Evolutionary conservation across 2,888 invertebrate species (phyloP).

Genomic region (Nephrocerus scutellatus): DNA sequence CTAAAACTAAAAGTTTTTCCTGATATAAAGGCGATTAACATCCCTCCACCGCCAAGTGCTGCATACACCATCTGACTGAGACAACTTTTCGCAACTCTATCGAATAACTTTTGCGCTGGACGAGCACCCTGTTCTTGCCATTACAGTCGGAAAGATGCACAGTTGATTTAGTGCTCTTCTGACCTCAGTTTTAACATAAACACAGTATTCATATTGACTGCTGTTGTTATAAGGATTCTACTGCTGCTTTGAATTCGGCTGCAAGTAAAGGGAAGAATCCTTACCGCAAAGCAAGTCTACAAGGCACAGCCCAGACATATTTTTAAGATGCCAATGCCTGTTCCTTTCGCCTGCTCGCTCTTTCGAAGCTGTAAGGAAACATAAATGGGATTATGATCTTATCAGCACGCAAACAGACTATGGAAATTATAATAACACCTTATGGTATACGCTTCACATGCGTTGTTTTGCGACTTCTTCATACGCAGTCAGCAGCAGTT

Average conservation of each 20-base stretch:
- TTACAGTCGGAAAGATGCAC: too few relatives aligned
- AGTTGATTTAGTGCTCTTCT: constrained; percentile 48
- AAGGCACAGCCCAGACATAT: constrained; percentile 13
- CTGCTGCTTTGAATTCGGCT: constrained; percentile 11
- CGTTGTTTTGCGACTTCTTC: background rate
- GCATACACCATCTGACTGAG: too few relatives aligned
- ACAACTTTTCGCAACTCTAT: too few relatives aligned
- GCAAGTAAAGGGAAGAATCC: constrained; percentile 17
- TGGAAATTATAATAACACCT: constrained; percentile 42
- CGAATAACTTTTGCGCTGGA: too few relatives aligned
- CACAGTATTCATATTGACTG: constrained; percentile 29
- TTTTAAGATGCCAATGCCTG: background rate
- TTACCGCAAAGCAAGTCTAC: constrained; percentile 18
- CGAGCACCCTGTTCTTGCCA: too few relatives aligned
- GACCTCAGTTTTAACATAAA: constrained; percentile 48
- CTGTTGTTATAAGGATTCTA: constrained; percentile 20
- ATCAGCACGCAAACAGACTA: constrained; percentile 40
- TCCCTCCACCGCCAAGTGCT: too few relatives aligned
- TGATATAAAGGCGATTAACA: too few relatives aligned
- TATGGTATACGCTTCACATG: constrained; percentile 23
- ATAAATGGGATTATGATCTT: constrained; percentile 50
- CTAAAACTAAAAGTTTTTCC: too few relatives aligned
- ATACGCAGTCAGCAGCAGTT: constrained; percentile 8
- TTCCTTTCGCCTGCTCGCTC: constrained; percentile 17
- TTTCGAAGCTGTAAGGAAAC: constrained; percentile 34